Percentiles rank a stretch among this genome's conserved stretches.
Evolutionary conservation across 2,113 vertebrate species (phyloP).

Genomic region (Dendrocopos noguchii): DNA sequence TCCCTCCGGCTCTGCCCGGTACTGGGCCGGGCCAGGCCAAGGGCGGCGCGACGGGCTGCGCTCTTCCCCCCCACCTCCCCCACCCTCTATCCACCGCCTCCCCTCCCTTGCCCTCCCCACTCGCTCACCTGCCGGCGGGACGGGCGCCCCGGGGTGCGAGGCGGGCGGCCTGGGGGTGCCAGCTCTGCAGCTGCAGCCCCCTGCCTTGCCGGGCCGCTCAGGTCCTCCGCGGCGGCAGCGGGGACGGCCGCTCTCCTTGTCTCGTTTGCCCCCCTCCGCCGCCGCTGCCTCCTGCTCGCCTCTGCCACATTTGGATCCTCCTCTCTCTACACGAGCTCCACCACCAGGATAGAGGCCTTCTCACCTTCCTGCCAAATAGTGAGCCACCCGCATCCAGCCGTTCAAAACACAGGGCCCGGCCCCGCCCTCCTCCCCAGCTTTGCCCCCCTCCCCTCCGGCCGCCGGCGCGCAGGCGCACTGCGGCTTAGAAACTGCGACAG

Average conservation of each 20-base stretch:
- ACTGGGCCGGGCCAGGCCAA: no score
- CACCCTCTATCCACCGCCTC: neutral
- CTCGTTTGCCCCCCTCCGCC: constrained; percentile 38
- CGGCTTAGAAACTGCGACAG: constrained; percentile 48
- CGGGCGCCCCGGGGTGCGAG: neutral
- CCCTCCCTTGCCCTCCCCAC: neutral
- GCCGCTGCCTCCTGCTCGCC: constrained; percentile 25
- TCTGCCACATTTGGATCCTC: constrained; percentile 53
- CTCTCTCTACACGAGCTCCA: neutral
- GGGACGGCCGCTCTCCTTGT: constrained; percentile 30
- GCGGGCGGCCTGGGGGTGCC: neutral
- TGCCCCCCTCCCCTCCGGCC: neutral
- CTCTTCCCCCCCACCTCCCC: neutral
- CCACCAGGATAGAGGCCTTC: constrained; percentile 23
- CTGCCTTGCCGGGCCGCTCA: constrained; percentile 62
- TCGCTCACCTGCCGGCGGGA: constrained; percentile 44
- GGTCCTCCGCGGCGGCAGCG: constrained; percentile 26
- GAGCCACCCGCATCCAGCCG: constrained; percentile 27
- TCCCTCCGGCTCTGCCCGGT: no score
- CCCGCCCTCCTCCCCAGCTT: neutral
- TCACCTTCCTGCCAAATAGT: constrained; percentile 78
- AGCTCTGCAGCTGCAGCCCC: constrained; percentile 49
- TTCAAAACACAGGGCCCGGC: constrained; percentile 53
- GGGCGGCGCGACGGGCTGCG: no score
- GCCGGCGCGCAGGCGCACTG: constrained; percentile 9